Base-by-base conservation (phyloP, 1,140 invertebrate species). In the Bombus cullumanus region DNA sequence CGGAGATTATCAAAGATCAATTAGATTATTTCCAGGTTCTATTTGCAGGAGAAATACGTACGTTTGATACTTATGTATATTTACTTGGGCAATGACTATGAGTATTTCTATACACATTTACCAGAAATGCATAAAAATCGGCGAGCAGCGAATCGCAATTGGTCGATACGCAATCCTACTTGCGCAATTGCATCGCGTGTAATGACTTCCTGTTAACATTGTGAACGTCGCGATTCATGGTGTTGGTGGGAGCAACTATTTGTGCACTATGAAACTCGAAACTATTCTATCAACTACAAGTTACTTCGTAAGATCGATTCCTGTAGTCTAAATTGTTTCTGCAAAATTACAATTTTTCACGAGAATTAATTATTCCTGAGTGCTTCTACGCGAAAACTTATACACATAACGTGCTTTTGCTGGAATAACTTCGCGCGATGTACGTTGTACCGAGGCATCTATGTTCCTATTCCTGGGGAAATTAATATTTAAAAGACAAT, bases 141-240 rank as follows among this genome's bases (percentile, higher is more conserved):
- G 39, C 57, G 62, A 18, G 47, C 22, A 37, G 41, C 28, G 31
- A 76, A 81, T 66, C 18, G 39, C 62, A 31, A 41, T 47, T 68
- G 41, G 25, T 39, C 43, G 31, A 47, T n/a, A 77, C 25, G 18
- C 64, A 69, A 78, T 68, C 41, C 28, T 22, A 72, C 53, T 41
- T 86, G 31, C 57, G 79, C 18, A 86, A 88, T 83, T 76, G 59
- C 53, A 72, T 72, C 69, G 39, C 5, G 62, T 53, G 25, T 41
- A 64, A 57, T 64, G 25, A 76, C 64, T 57, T 57, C 28, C 78
- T 68, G 41, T 25, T 47, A 41, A 79, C 31, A 47, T 37, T 47
- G 22, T 28, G 39, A 79, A 68, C 15, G 15, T 18, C 18, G 47
- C 47, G 47, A 47, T 47, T 47, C 1, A 18, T 18, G 47, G 3